Evolutionary conservation across 2,888 invertebrate genomes (phyloP).

Genomic region (Coleophora flavipennella): DNA sequence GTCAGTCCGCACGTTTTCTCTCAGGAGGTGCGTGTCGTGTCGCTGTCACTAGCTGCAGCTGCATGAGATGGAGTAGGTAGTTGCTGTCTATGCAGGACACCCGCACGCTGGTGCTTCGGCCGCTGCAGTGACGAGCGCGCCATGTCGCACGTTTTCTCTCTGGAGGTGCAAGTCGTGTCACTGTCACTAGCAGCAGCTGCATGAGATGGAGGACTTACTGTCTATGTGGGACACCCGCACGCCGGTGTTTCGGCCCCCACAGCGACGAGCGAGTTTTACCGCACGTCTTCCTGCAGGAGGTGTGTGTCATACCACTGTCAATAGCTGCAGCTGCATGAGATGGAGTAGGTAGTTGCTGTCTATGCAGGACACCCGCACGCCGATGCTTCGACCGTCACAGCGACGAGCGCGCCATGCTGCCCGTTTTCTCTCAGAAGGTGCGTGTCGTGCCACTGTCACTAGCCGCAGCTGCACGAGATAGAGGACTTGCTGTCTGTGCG

Average conservation of each 20-base stretch:
- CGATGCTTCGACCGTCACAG: conserved; percentile 65
- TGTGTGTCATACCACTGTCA: conserved; percentile 21
- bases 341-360: conserved; percentile 57
- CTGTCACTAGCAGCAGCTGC: no score
- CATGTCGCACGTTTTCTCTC: conserved; percentile 63
- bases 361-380: conserved; percentile 54
- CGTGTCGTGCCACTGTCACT: background rate
- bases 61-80: conserved; percentile 61
- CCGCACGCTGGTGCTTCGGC: conserved; percentile 62
- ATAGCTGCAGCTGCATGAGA: conserved; percentile 56
- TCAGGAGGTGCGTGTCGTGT: conserved; percentile 42
- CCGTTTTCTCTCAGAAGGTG: conserved; percentile 65
- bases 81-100: conserved; percentile 51
- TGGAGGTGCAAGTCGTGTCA: conserved; percentile 40
- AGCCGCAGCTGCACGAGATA: conserved; percentile 58
- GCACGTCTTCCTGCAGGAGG: conserved; percentile 64
- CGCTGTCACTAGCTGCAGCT: no score
- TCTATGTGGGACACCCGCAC: conserved; percentile 55
- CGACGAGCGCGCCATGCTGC: conserved; percentile 61
- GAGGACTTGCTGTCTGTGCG: conserved; percentile 56
- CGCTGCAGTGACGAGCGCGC: conserved; percentile 62
- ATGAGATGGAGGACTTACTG: conserved; percentile 57
- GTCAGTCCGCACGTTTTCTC: conserved; percentile 65
- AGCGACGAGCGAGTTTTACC: conserved; percentile 64
- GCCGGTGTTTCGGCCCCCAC: conserved; percentile 62